Evolutionary conservation across 1,140 invertebrate species (phyloP).

Genomic region (Zelostemma sp.): DNA sequence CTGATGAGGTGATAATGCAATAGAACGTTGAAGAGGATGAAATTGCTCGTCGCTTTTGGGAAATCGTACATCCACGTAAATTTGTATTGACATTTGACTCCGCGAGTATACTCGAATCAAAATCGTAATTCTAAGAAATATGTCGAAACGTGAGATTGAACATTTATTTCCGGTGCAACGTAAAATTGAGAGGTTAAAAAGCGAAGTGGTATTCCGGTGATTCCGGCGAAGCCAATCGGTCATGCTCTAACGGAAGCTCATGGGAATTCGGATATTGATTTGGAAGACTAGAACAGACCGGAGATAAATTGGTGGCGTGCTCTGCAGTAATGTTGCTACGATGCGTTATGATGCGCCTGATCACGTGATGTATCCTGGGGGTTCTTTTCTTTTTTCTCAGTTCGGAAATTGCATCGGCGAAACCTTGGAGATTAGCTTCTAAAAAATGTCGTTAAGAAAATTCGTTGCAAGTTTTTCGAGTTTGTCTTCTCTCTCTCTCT

Average conservation of each 20-base stretch:
- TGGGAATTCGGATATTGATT: slow-evolving; percentile 53
- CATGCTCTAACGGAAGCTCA: slow-evolving; percentile 43
- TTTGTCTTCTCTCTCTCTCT: no score
- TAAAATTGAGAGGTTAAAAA: slow-evolving; percentile 35
- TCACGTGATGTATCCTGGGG: slow-evolving; percentile 36
- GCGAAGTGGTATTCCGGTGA: slow-evolving; percentile 35
- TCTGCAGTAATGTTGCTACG: slow-evolving; percentile 36
- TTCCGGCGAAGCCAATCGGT: slow-evolving; percentile 41
- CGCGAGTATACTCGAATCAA: background rate
- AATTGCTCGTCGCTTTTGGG: no score
- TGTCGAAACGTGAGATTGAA: slow-evolving; percentile 14
- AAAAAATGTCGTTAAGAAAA: background rate
- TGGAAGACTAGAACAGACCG: slow-evolving; percentile 35
- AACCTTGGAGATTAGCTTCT: background rate
- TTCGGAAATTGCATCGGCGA: background rate
- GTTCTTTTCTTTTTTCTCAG: slow-evolving; percentile 3
- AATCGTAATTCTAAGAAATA: background rate
- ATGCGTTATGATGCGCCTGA: slow-evolving; percentile 42
- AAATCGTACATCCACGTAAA: no score
- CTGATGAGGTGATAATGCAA: no score
- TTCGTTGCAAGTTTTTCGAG: no score
- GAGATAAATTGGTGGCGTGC: slow-evolving; percentile 47
- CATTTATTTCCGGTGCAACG: slow-evolving; percentile 13
- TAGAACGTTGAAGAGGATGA: no score
- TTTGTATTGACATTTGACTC: no score